Evolutionary conservation across 92 coral and sea anemone species (phyloP).

Genomic region (Desmophyllum pertusum): DNA sequence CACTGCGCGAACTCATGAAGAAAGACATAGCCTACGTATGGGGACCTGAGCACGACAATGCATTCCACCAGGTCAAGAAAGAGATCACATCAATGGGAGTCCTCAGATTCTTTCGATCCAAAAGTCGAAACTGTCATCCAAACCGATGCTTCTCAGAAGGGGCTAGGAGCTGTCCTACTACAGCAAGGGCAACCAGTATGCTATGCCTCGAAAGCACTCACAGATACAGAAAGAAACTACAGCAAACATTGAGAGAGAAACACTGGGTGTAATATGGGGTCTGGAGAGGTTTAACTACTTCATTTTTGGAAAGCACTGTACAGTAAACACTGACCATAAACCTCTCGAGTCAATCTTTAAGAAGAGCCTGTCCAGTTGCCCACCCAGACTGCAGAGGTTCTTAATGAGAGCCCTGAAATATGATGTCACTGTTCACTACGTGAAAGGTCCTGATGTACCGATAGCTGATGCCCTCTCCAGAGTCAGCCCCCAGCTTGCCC

Average conservation of each 20-base stretch:
- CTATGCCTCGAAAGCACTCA: slow-evolving; percentile 55
- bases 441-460: slow-evolving; percentile 56
- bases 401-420: slow-evolving; percentile 27
- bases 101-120: slow-evolving; percentile 54
- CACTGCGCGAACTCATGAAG: slow-evolving; percentile 48
- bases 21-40: slow-evolving; percentile 31
- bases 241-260: slow-evolving; percentile 70
- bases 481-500: slow-evolving; percentile 40
- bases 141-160: slow-evolving; percentile 55
- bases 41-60: slow-evolving; percentile 58
- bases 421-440: slow-evolving; percentile 44
- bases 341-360: slow-evolving; percentile 53
- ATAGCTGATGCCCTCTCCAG: slow-evolving; percentile 46
- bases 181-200: slow-evolving; percentile 59
- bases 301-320: slow-evolving; percentile 60
- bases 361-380: slow-evolving; percentile 29
- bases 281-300: slow-evolving; percentile 69
- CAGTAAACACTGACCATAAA: slow-evolving; percentile 57
- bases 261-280: slow-evolving; percentile 62
- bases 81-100: slow-evolving; percentile 51
- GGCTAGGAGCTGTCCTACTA: slow-evolving; percentile 32
- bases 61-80: slow-evolving; percentile 42
- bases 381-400: slow-evolving; percentile 40
- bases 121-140: slow-evolving; percentile 44
- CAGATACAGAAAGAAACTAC: slow-evolving; percentile 62